Conservation (phyloP, 2,113 vertebrate species). For the Tachysurus fulvidraco region DNA sequence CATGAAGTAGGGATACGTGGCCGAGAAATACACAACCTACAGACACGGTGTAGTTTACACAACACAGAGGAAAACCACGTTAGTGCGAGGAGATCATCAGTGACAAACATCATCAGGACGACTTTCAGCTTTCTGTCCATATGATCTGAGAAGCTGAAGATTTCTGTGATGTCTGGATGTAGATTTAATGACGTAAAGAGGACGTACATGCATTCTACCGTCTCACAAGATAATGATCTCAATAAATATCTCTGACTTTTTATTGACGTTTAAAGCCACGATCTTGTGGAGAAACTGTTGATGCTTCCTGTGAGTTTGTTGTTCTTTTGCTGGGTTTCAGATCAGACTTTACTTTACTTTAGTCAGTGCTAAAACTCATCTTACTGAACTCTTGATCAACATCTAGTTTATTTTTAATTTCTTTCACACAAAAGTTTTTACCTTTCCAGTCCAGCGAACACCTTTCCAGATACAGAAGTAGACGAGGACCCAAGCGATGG, state of each 20-base stretch:
- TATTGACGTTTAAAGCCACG: neutral
- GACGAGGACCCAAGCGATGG: slow-evolving; percentile 95
- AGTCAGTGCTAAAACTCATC: neutral
- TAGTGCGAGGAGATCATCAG: neutral
- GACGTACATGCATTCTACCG: neutral
- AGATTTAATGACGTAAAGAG: neutral
- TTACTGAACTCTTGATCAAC: neutral
- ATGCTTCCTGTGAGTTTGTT: neutral
- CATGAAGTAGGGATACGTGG: slow-evolving; percentile 98
- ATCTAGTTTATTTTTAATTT: neutral
- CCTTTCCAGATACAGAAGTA: slow-evolving; percentile 99
- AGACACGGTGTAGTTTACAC: neutral
- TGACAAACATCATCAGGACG: neutral
- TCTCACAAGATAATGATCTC: neutral
- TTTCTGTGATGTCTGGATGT: neutral
- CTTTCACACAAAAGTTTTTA: slow-evolving; percentile 62
- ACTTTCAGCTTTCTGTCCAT: neutral
- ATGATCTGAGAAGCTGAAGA: neutral
- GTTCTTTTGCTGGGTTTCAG: neutral
- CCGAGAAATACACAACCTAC: slow-evolving; percentile 98
- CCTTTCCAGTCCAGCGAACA: slow-evolving; percentile 99
- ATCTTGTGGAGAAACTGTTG: neutral
- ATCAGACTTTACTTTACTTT: neutral
- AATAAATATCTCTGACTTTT: neutral
- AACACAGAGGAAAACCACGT: neutral